Evolutionary conservation across 2,113 vertebrate species (phyloP).

Genomic region (Ranitomeya imitator): DNA sequence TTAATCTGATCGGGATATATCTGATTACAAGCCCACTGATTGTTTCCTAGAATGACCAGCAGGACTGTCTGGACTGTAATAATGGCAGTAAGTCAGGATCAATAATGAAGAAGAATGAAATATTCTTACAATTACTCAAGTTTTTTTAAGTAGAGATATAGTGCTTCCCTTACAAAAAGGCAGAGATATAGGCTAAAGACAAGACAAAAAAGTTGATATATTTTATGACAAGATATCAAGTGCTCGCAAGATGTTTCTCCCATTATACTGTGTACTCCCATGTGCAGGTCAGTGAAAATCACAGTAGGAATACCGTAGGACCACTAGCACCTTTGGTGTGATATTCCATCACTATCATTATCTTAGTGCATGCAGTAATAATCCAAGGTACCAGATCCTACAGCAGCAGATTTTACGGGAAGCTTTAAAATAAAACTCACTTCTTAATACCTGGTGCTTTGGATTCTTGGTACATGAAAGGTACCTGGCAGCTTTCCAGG

Average conservation of each 20-base stretch:
- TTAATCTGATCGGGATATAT: neutral
- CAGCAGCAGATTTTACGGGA: neutral
- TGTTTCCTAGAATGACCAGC: neutral
- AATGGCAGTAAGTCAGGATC: neutral
- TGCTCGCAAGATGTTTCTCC: neutral
- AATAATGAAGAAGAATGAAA: no score
- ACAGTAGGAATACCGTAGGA: neutral
- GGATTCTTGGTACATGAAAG: neutral
- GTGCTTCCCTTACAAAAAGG: neutral
- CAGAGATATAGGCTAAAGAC: neutral
- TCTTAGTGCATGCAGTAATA: no score
- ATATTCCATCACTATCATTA: no score
- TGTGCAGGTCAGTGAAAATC: neutral
- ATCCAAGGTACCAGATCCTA: no score
- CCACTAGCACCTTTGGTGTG: no score
- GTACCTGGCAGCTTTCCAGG: neutral
- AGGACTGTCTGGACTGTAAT: neutral
- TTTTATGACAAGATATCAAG: neutral
- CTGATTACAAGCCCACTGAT: neutral
- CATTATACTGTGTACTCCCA: neutral
- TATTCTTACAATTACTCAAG: neutral
- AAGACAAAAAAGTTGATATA: neutral
- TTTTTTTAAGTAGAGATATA: neutral
- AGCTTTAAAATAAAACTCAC: neutral
- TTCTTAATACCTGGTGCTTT: neutral